These are phyloP conservation scores for Plusia festucae DNA, from an alignment of 2,888 invertebrate genomes.

Conservation along the genomic window DNA sequence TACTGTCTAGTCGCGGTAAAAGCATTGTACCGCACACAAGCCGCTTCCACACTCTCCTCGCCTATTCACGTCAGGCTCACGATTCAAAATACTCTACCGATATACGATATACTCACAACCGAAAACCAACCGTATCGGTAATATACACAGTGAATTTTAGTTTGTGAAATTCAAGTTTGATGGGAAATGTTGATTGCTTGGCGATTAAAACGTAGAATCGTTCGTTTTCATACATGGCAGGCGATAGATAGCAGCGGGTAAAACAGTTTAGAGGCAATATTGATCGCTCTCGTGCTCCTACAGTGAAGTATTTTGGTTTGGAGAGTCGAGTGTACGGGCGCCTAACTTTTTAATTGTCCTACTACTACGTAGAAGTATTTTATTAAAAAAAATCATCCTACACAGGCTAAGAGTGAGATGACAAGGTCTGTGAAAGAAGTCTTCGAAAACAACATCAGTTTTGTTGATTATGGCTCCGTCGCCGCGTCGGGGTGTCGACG, in stretches of 20 bases:
- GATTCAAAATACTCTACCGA: background rate
- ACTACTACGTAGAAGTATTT: background rate
- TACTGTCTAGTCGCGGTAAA: background rate
- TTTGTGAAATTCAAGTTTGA: background rate
- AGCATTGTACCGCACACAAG: slow-evolving; percentile 1
- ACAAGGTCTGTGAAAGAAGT: no score
- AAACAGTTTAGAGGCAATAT: slow-evolving; percentile 10
- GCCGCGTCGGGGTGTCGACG: no score
- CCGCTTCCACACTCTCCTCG: background rate
- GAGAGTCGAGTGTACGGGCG: background rate
- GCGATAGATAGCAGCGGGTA: background rate
- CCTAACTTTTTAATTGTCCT: background rate
- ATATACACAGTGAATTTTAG: background rate
- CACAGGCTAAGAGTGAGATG: no score
- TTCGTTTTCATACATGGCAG: slow-evolving; percentile 6
- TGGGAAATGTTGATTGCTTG: slow-evolving; percentile 12
- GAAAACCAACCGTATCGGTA: background rate
- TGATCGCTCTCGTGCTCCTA: background rate
- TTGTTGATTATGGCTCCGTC: no score
- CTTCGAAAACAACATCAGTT: no score
- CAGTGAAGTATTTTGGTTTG: background rate
- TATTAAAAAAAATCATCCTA: background rate
- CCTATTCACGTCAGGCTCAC: slow-evolving; percentile 1
- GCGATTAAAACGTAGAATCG: slow-evolving; percentile 15
- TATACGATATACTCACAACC: background rate